Evolutionary conservation across 1,140 invertebrate genomes (phyloP), one percentile per base, ranked within the genome.

Genomic region (Cotesia typhae): DNA sequence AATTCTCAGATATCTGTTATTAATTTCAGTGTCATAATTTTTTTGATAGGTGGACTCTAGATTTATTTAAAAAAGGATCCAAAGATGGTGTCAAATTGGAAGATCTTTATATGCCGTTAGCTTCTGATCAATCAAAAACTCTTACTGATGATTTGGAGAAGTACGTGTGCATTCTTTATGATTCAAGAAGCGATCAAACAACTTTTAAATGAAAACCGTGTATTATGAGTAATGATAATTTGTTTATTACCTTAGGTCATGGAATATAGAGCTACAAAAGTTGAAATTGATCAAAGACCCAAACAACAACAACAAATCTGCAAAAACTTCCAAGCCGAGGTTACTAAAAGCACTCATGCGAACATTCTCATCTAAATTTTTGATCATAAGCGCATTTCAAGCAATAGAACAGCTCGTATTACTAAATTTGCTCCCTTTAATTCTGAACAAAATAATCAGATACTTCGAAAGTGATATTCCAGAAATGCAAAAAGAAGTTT

Each of bases 51-150:
- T 91, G 90, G 87, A 85, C 87, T 3, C 73, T 85, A 38, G 83
- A 85, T 3, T 77, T 90, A 71, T 90, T 91, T 77, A 78, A 76
- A 38, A 88, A 84, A 75, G 90, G 90, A 6, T 79, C 83, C 38
- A 84, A 81, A 4, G 88, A 86, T 71, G 81, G 86, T 35, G 77
- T 92, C 9, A 82, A 86, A 14, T 76, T 88, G 12, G 79, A 87
- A 4, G 91, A 92, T 79, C 74, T 91, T 2, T 91, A 89, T 76
- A 85, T 84, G 67, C 85, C 88, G 14, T 73, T 89, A 6, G 82
- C 81, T 64, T 77, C 76, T 17, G 88, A 92, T 75, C 74, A 82
- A 64, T 90, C 90, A 3, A 80, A 85, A 71, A 73, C 68, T 37
- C 73, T 91, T 6, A 87, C 88, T 0, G 83, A 90, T 76, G 75